phyloP scores from a whole-genome alignment of 2,888 invertebrate genomes.

The Tanytarsus gracilentus region DNA sequence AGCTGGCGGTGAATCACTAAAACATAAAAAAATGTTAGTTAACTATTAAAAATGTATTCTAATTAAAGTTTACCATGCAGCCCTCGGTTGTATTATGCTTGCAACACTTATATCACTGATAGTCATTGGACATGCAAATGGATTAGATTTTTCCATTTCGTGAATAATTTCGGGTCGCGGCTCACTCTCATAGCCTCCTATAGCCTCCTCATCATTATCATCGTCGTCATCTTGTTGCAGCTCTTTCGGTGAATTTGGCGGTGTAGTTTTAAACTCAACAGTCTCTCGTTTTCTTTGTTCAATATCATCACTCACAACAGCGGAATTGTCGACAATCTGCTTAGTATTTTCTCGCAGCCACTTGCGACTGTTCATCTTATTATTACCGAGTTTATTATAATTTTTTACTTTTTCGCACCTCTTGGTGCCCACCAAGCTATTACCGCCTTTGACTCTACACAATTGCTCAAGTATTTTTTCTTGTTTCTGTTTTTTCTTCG shows the following conservation, averaged over 20 bases:
- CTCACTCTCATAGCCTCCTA: too few species aligned
- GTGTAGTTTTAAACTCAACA: conserved; percentile 15
- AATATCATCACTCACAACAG: conserved; percentile 16
- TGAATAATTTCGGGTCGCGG: background rate
- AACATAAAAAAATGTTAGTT: too few species aligned
- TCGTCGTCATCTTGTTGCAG: background rate
- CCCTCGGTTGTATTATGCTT: conserved; percentile 18
- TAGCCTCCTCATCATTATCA: background rate
- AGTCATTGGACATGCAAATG: conserved; percentile 14
- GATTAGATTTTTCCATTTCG: background rate
- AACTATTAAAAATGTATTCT: too few species aligned
- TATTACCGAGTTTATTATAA: conserved; percentile 1
- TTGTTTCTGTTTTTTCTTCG: background rate
- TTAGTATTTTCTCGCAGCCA: conserved; percentile 11
- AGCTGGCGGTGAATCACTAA: too few species aligned
- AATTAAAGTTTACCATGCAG: too few species aligned
- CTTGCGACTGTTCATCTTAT: conserved; percentile 22
- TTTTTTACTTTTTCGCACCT: background rate
- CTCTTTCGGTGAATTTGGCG: conserved; percentile 25
- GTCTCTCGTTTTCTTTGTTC: conserved; percentile 22
- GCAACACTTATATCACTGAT: conserved; percentile 19
- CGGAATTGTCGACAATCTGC: conserved; percentile 9
- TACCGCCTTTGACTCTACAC: background rate
- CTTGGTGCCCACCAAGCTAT: too few species aligned
- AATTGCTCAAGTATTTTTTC: too few species aligned